Evolutionary conservation across 2,888 invertebrate genomes (phyloP), one percentile per base, ranked within the genome.

Genomic region (Cinara cedri): DNA sequence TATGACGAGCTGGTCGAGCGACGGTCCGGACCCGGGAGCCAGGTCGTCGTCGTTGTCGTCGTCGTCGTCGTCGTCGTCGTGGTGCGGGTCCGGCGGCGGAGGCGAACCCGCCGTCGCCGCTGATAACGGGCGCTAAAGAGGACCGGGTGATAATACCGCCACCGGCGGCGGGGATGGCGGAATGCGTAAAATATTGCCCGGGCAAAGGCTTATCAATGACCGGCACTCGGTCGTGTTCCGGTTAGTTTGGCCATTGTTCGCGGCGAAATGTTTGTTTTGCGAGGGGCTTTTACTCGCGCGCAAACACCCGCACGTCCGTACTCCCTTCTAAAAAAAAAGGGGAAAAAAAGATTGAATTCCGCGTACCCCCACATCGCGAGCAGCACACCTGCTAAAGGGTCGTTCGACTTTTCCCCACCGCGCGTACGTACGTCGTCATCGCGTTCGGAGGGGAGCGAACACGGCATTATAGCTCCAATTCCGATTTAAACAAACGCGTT

Each of bases 191-290:
- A 78, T 78, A 70, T 78, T 68, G 46, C 70, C 57, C 78, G 46
- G 78, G 42, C 60, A 68, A 60, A 49, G 49, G 68, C 78, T 78
- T 78, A 78, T 78, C 78, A 49, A 70, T 78, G 78, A 78, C 78
- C 78, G 60, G 60, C 78, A 78, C 68, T 24, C 11, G 51, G 68
- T 78, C 68, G 66, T 78, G 78, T 78, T 78, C 78, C 78, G 78
- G 78, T 78, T 78, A 51, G 70, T 70, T 60, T 51, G 60, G 42
- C 70, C 68, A 51, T 76, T 78, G 78, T 78, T 78, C 49, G 60
- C 76, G 44, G 57, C 68, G 19, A 60, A 70, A 4, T 78, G 70
- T 78, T 78, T 78, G 78, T 70, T 78, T 68, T 60, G 68, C 60
- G 51, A 65, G 26, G 57, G 54, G 44, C 13, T 44, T 26, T 44